phyloP scores from a whole-genome alignment of 2,113 vertebrate species.

The Eleginops maclovinus region DNA sequence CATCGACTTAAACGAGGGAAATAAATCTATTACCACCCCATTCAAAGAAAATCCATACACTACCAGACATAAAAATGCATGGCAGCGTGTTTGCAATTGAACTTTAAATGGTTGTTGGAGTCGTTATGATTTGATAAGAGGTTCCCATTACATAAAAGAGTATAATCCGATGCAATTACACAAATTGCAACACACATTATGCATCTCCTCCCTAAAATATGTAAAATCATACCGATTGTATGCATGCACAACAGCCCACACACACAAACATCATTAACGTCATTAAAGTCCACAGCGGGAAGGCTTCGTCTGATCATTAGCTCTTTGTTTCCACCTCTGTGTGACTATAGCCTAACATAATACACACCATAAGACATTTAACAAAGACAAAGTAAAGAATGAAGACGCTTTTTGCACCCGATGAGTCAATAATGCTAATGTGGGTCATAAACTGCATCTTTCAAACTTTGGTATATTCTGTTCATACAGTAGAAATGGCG shows the following conservation, averaged over 20 bases:
- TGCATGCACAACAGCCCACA: background rate
- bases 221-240: background rate
- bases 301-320: background rate
- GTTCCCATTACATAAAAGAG: background rate
- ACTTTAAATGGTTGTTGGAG: slow-evolving; percentile 31
- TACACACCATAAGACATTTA: too few species aligned
- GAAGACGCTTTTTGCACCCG: too few species aligned
- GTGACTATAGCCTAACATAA: background rate
- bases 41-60: background rate
- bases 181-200: background rate
- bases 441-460: too few species aligned
- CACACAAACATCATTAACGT: background rate
- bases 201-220: slow-evolving; percentile 5
- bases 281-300: background rate
- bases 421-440: too few species aligned
- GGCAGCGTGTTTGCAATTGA: background rate
- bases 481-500: too few species aligned
- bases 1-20: slow-evolving; percentile 14
- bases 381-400: too few species aligned
- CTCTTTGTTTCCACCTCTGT: slow-evolving; percentile 1
- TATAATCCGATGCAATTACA: slow-evolving; percentile 24
- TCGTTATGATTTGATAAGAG: slow-evolving; percentile 18
- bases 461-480: too few species aligned
- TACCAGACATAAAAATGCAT: slow-evolving; percentile 16
- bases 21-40: slow-evolving; percentile 7